Percentiles rank a stretch among this genome's conserved stretches.
Evolutionary conservation across 2,888 invertebrate genomes (phyloP).

Genomic region (Erpobdella octoculata): DNA sequence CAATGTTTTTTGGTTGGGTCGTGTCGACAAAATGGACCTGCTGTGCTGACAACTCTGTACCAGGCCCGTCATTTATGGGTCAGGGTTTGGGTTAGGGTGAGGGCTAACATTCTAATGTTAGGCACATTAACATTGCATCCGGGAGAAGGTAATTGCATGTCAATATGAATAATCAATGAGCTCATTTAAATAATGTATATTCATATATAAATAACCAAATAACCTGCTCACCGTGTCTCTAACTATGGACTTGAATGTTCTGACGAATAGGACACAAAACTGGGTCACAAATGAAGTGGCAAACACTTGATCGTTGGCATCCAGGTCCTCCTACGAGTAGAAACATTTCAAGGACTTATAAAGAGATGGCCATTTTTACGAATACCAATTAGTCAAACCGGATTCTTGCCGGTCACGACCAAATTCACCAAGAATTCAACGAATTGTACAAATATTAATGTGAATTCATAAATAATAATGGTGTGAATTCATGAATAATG

Average conservation of each 20-base stretch:
- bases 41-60: too few relatives aligned
- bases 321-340: conserved; percentile 20
- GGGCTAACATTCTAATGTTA: too few relatives aligned
- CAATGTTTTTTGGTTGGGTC: too few relatives aligned
- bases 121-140: too few relatives aligned
- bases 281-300: conserved; percentile 53
- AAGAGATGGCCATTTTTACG: background rate
- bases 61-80: too few relatives aligned
- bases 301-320: conserved; percentile 44
- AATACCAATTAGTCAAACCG: too few relatives aligned
- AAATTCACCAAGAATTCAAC: background rate
- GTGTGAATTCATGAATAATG: too few relatives aligned
- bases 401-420: background rate
- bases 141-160: background rate
- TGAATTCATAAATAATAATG: too few relatives aligned
- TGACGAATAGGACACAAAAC: conserved; percentile 70
- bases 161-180: background rate
- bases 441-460: background rate
- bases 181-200: background rate
- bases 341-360: background rate
- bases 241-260: conserved; percentile 54
- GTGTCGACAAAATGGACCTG: too few relatives aligned
- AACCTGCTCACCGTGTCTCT: conserved; percentile 53
- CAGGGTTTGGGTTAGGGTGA: too few relatives aligned
- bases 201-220: background rate